These are phyloP conservation scores for Ranitomeya imitator DNA, from an alignment of 2,113 vertebrate genomes.

Conservation along the genomic window DNA sequence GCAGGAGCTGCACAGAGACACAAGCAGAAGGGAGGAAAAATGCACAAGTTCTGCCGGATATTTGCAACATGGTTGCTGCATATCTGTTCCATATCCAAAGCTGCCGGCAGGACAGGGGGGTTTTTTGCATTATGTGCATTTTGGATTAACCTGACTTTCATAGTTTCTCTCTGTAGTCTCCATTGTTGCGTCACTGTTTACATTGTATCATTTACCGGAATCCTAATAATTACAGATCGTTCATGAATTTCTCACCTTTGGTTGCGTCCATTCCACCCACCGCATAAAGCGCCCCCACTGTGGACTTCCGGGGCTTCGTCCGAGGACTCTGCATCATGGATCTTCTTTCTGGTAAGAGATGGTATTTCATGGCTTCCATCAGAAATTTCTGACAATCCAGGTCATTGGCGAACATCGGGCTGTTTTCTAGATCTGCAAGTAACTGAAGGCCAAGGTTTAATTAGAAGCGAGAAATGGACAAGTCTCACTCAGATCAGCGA, in stretches of 20 bases:
- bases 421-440: conserved; percentile 93
- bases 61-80: too few relatives aligned
- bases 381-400: conserved; percentile 95
- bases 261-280: conserved; percentile 94
- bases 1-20: neutral
- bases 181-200: neutral
- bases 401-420: conserved; percentile 90
- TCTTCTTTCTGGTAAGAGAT: conserved; percentile 90
- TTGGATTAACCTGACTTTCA: too few relatives aligned
- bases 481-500: too few relatives aligned
- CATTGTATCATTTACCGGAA: neutral
- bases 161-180: neutral
- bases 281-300: conserved; percentile 92
- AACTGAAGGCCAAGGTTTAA: conserved; percentile 71
- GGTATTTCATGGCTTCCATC: conserved; percentile 99
- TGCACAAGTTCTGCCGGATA: too few relatives aligned
- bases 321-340: conserved; percentile 94
- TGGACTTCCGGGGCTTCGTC: conserved; percentile 97
- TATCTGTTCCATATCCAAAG: too few relatives aligned
- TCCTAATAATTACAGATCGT: neutral
- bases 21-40: too few relatives aligned
- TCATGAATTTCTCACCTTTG: conserved; percentile 76
- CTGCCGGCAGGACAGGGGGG: too few relatives aligned
- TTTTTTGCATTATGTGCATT: too few relatives aligned
- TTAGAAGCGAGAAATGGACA: neutral